A percentile compares a stretch with the other conserved stretches of the same genome.
Evolutionary conservation across 2,888 invertebrate species (phyloP).

Genomic region (Dynastes grantii): DNA sequence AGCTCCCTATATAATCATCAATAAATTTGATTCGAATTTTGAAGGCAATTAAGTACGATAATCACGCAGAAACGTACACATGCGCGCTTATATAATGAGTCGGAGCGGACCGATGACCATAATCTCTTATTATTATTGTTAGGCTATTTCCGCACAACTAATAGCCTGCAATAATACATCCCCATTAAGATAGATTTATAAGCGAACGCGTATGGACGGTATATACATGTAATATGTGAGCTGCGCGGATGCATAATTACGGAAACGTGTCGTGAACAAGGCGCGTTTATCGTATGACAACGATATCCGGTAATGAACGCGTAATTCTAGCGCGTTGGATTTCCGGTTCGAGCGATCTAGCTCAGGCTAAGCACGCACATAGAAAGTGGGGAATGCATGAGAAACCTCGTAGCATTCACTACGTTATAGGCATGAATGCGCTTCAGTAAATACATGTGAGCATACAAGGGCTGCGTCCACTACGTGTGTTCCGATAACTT

Average conservation of each 20-base stretch:
- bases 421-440: too few relatives aligned
- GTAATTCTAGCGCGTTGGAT: background rate
- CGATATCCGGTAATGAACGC: background rate
- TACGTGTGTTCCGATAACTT: too few relatives aligned
- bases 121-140: constrained; percentile 34
- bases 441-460: too few relatives aligned
- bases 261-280: background rate
- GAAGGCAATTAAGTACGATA: constrained; percentile 23
- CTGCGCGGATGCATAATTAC: background rate
- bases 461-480: too few relatives aligned
- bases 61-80: background rate
- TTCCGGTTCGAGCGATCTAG: background rate
- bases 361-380: background rate
- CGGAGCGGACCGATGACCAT: background rate
- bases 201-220: background rate
- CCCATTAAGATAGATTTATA: constrained; percentile 41
- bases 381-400: too few relatives aligned
- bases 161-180: constrained; percentile 37
- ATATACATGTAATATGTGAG: background rate
- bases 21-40: constrained; percentile 37
- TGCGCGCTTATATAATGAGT: too few relatives aligned
- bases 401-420: too few relatives aligned
- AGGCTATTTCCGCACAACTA: constrained; percentile 26
- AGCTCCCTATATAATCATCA: constrained; percentile 7
- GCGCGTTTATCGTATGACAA: background rate